phyloP scores from a whole-genome alignment of 2,888 invertebrate species.

The Muschampia plurimacula region DNA sequence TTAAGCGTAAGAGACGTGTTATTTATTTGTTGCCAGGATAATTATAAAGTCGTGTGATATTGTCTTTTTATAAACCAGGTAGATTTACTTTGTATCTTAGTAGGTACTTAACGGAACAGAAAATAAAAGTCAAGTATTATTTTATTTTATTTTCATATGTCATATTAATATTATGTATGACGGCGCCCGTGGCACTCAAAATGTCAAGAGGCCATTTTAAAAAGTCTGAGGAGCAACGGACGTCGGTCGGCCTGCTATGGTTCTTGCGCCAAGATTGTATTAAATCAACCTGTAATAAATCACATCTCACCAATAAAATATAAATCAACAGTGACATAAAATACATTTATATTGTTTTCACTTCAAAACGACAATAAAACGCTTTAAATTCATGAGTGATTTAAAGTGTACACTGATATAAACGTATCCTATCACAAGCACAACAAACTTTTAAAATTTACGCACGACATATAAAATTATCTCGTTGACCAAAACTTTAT shows the following conservation, averaged over 20 bases:
- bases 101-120: conserved; percentile 42
- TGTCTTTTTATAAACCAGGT: neutral
- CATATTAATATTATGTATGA: conserved; percentile 55
- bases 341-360: conserved; percentile 84
- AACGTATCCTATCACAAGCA: conserved; percentile 58
- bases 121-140: conserved; percentile 49
- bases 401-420: conserved; percentile 71
- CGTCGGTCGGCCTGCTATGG: conserved; percentile 44
- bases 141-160: conserved; percentile 53
- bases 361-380: conserved; percentile 81
- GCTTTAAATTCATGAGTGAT: conserved; percentile 81
- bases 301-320: conserved; percentile 81
- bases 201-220: conserved; percentile 49
- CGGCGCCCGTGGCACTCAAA: conserved; percentile 52
- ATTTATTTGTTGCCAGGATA: conserved; percentile 26
- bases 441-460: conserved; percentile 54
- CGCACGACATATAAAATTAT: conserved; percentile 57
- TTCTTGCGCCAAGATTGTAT: conserved; percentile 68
- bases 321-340: conserved; percentile 82
- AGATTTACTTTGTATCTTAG: conserved; percentile 25
- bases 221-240: conserved; percentile 45
- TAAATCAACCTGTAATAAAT: conserved; percentile 76
- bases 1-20: conserved; percentile 3
- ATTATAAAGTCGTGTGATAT: conserved; percentile 16
- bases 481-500: conserved; percentile 66